Percentiles rank a stretch among this genome's conserved stretches.
Evolutionary conservation across 2,113 vertebrate species (phyloP).

Genomic region (Ailuropoda melanoleuca): DNA sequence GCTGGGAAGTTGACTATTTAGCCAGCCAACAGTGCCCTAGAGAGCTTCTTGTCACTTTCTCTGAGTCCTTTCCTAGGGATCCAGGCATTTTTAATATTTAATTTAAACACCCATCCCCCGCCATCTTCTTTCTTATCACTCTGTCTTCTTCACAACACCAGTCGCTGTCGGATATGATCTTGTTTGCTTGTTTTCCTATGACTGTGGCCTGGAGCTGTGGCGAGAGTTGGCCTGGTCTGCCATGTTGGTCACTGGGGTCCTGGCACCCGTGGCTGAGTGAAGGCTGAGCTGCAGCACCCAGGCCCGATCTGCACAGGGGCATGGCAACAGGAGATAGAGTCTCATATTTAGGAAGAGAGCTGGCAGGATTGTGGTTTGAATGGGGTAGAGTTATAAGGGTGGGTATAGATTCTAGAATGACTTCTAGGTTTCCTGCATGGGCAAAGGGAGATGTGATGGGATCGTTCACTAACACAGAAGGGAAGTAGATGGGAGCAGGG

Average conservation of each 20-base stretch:
- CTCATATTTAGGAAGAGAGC: background rate
- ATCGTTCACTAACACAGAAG: background rate
- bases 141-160: background rate
- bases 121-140: background rate
- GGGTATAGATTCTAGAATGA: background rate
- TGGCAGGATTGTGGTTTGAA: background rate
- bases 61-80: background rate
- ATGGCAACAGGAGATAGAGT: background rate
- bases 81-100: background rate
- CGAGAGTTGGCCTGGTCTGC: background rate
- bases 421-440: background rate
- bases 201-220: background rate
- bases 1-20: background rate
- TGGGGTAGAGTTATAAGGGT: background rate
- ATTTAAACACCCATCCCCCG: background rate
- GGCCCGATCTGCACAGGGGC: background rate
- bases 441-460: background rate
- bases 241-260: fast-evolving
- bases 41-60: background rate
- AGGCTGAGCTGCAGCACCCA: background rate
- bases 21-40: background rate
- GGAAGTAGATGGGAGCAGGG: background rate
- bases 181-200: background rate
- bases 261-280: background rate
- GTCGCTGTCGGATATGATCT: background rate